These are phyloP conservation scores for Pseudolaguvia tuberculata DNA, from an alignment of 2,113 vertebrate species.

Conservation along the genomic window DNA sequence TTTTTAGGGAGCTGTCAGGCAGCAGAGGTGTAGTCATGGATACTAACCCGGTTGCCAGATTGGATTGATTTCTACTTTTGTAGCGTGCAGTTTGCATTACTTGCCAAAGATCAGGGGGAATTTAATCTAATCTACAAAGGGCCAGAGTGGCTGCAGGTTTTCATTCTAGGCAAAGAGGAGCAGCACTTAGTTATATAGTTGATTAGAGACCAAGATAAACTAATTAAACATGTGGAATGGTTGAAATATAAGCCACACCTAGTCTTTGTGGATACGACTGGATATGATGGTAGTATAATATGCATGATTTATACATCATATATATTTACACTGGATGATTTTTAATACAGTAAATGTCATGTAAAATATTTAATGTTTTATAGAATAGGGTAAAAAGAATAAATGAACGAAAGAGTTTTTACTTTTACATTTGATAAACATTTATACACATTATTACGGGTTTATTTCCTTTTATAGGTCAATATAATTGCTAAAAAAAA, in stretches of 20 bases:
- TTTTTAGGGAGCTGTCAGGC: constrained; percentile 32
- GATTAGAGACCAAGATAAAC: neutral
- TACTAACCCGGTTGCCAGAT: constrained; percentile 32
- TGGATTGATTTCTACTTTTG: neutral
- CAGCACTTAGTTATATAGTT: neutral
- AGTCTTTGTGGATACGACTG: neutral
- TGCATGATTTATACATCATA: neutral
- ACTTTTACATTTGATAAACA: neutral
- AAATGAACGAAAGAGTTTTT: neutral
- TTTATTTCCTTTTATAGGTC: no score
- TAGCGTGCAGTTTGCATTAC: neutral
- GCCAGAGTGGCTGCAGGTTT: neutral
- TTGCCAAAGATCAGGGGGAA: neutral
- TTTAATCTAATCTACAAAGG: neutral
- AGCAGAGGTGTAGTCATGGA: constrained; percentile 48
- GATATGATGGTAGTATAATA: no score
- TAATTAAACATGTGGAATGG: neutral
- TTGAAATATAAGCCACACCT: neutral
- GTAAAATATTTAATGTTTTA: neutral
- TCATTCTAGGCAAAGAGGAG: neutral
- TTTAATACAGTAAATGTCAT: neutral
- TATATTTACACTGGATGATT: no score
- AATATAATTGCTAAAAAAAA: no score
- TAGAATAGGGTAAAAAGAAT: neutral
- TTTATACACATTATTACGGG: neutral